Conservation (phyloP, 2,888 invertebrate species). For the Apamea sordens region DNA sequence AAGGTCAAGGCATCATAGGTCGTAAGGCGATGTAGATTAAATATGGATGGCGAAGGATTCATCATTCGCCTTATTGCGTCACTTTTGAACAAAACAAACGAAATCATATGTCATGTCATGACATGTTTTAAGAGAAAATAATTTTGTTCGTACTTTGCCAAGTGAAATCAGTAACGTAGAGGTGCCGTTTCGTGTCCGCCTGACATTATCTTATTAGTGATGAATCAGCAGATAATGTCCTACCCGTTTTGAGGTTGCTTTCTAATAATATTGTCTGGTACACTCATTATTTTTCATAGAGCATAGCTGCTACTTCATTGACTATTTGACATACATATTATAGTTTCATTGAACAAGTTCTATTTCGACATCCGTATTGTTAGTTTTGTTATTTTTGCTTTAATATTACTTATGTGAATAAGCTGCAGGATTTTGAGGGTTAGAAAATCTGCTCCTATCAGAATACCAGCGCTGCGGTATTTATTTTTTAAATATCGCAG, state of each 20-base stretch:
- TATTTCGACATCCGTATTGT: not conserved
- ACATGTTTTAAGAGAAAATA: conserved; percentile 20
- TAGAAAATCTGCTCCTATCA: not conserved
- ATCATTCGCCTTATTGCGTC: not conserved
- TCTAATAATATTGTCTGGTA: conserved; percentile 53
- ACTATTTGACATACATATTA: conserved; percentile 1
- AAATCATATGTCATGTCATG: not conserved
- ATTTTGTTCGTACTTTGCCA: conserved; percentile 22
- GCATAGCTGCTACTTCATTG: conserved; percentile 4
- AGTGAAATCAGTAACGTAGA: conserved; percentile 53
- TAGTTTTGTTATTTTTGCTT: not conserved
- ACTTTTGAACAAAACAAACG: not conserved
- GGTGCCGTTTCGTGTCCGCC: conserved; percentile 39
- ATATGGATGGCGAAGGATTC: too few relatives aligned
- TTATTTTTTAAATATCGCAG: not conserved
- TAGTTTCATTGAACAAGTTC: not conserved
- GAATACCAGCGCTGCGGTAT: not conserved
- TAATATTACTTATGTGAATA: not conserved
- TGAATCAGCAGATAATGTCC: conserved; percentile 59
- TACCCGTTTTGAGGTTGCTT: conserved; percentile 60
- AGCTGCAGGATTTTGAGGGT: not conserved
- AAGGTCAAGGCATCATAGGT: not conserved
- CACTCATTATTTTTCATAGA: conserved; percentile 24
- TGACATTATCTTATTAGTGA: conserved; percentile 57
- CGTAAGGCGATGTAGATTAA: not conserved